Base-by-base conservation (phyloP, 1,140 invertebrate species). In the Agraylea sexmaculata region DNA sequence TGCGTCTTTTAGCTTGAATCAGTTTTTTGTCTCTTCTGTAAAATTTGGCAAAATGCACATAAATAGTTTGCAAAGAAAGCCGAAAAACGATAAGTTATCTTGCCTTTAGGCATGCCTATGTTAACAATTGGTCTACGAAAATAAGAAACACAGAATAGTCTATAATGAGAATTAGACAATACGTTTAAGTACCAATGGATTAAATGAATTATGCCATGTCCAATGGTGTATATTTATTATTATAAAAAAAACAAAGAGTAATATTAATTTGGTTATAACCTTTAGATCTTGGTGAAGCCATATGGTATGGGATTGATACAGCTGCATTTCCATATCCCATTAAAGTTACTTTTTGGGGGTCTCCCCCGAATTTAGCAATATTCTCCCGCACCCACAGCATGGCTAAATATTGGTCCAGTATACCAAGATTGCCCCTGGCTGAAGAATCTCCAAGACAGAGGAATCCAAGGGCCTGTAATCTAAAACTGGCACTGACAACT, bases 321-420 rank as follows among this genome's bases (percentile, higher is more conserved):
- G 74, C 75, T 1, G 76, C 77, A 4, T 74, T 68, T 0, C 70
- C 71, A 57, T 84, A 75, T 2, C 83, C 83, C 36, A 81, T 63
- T 2, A 87, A 53, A 0, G 83, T 86, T 0, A 87, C 64, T 21
- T 69, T 61, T 10, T 69, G 59, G 0, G 73, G 65, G 60, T 86
- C 77, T 4, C 83, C 83, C 2, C 82, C 81, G 51, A 87, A 86
- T 12, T 68, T 60, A 12, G 59, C 59, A 27, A 84, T 79, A 57
- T 87, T 82, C 37, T 75, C 66, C 34, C 72, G 60, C 2, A 84
- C 60, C 83, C 83, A 88, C 12, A 75, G 49, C 11, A 88, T 51
- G 1, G 78, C 80, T 37, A 78, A 53, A 42, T 77, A 74, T 43
- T 85, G 79, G 56, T 87, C 83, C 36, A 78, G 59, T 8, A 84